phyloP scores from a whole-genome alignment of 1,140 invertebrate genomes.

The Antheraea mylitta region DNA sequence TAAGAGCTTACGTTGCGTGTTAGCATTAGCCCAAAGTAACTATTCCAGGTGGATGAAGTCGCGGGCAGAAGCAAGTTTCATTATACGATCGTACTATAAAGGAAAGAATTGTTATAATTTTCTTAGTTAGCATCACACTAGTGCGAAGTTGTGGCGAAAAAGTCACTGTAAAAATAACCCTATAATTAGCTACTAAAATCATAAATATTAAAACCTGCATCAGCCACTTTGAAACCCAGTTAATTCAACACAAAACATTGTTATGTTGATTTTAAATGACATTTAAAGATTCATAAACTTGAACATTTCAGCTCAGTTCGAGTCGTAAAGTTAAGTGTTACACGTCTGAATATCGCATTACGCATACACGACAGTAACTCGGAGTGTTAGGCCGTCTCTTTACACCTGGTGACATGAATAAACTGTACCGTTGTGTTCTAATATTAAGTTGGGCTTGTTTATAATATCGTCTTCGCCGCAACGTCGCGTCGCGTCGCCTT shows the following conservation, averaged over 20 bases:
- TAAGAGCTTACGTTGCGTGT: too few relatives aligned
- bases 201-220: not conserved
- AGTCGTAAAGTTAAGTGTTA: conserved; percentile 70
- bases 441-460: conserved; percentile 56
- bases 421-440: conserved; percentile 51
- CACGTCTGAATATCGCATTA: conserved; percentile 62
- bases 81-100: too few relatives aligned
- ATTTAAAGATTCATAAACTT: conserved; percentile 73
- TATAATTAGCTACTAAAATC: too few relatives aligned
- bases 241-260: conserved; percentile 14
- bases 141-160: too few relatives aligned
- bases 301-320: conserved; percentile 58
- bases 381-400: conserved; percentile 44
- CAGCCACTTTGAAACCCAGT: not conserved
- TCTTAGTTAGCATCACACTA: too few relatives aligned
- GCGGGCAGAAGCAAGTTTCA: too few relatives aligned
- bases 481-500: conserved; percentile 31
- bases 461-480: conserved; percentile 37
- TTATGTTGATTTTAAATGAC: conserved; percentile 64
- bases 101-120: too few relatives aligned
- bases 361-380: conserved; percentile 44
- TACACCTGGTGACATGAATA: conserved; percentile 66
- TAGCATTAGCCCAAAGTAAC: too few relatives aligned
- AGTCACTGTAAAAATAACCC: too few relatives aligned
- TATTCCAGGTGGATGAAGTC: too few relatives aligned